Evolutionary conservation across 1,140 invertebrate species (phyloP), one percentile per base, ranked within the genome.

Genomic region (Lordiphosa mommai): DNA sequence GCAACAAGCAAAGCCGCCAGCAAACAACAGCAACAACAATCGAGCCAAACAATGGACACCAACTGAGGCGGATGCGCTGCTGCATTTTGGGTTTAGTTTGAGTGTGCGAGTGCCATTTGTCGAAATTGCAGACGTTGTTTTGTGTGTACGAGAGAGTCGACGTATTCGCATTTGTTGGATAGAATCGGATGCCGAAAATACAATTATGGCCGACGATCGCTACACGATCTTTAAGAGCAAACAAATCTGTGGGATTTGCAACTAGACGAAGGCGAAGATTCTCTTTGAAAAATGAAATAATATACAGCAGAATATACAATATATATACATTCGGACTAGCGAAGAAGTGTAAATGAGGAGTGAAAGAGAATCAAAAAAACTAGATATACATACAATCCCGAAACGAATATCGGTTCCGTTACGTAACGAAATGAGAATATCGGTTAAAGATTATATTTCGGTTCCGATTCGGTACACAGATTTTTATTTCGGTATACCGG

Each of bases 171-270:
- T 74, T 68, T 72, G 56, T 71, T 63, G 53, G 27, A n/a, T 20
- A 52, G 49, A 71, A 72, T 63, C 52, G 51, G 73, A 82, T 84
- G 77, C 77, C 72, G 52, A 82, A 82, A 82, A 65, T 69, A 82
- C 77, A 82, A 82, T 84, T 84, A 84, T 84, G 63, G 67, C 52
- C 41, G 68, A 44, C 34, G 68, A 77, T 72, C 67, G 51, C 59
- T 65, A 84, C 68, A 85, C 72, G 63, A 82, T 77, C 73, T 69
- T 10, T 34, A 3, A 37, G 14, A 20, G 38, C 9, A 14, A 33
- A 53, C 23, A 4, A n/a, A 6, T 16, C 9, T 5, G 2, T 6
- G 1, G n/a, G 17, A 32, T 12, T 23, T 16, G 9, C 1, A 3
- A 7, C 12, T 8, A 27, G 23, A 3, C n/a, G 36, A 32, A 20